Conservation (phyloP, 2,797 vertebrate species). For the Emydoidea blandingii region DNA sequence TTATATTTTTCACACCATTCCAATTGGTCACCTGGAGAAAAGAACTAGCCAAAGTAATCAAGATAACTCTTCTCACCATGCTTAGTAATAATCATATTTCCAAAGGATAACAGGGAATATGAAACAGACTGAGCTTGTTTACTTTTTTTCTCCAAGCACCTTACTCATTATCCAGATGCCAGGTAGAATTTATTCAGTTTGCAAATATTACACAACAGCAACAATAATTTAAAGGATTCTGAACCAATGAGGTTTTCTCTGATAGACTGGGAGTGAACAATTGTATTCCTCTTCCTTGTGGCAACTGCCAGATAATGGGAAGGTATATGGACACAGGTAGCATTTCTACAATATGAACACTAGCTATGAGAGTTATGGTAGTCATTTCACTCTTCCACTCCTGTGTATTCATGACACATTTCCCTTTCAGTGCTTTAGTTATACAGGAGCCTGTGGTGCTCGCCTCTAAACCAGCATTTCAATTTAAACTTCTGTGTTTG, state of each 20-base stretch:
- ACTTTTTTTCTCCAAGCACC: rapidly evolving
- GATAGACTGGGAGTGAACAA: background rate
- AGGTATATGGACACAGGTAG: background rate
- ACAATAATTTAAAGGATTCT: background rate
- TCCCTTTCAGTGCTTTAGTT: background rate
- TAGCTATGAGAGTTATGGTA: background rate
- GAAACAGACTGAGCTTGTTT: background rate
- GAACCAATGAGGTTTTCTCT: background rate
- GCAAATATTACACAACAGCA: background rate
- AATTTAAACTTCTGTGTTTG: background rate
- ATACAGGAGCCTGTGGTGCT: background rate
- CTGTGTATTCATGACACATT: background rate
- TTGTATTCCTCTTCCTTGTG: background rate
- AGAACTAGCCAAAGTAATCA: background rate
- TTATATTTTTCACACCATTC: background rate
- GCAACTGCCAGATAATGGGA: background rate
- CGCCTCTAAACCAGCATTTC: background rate
- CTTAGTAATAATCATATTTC: background rate
- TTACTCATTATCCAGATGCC: background rate
- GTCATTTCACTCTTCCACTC: background rate
- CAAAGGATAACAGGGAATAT: background rate
- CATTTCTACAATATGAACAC: background rate
- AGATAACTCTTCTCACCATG: background rate
- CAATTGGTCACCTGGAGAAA: background rate
- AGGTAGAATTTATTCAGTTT: background rate